These are phyloP conservation scores for Myotis planiceps DNA, from an alignment of 2,797 vertebrate species.

Conservation along the genomic window DNA sequence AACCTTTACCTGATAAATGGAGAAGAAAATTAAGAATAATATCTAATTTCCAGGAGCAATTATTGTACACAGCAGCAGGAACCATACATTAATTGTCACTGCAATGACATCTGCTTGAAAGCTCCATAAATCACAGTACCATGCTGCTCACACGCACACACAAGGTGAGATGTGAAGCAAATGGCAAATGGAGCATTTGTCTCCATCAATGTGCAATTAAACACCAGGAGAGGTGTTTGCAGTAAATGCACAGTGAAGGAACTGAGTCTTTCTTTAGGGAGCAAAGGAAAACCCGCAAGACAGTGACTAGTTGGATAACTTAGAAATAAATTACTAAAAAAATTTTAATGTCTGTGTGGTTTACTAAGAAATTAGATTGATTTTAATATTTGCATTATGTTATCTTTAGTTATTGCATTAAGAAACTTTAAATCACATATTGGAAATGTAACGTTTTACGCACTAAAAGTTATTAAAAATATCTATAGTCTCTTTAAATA, in stretches of 20 bases:
- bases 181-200: slow-evolving; percentile 74
- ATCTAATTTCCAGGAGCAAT: slow-evolving; percentile 87
- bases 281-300: slow-evolving; percentile 61
- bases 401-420: neutral
- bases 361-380: slow-evolving; percentile 18
- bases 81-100: slow-evolving; percentile 84
- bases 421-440: neutral
- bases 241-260: slow-evolving; percentile 46
- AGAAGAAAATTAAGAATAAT: slow-evolving; percentile 88
- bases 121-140: slow-evolving; percentile 85
- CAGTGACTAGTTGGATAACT: slow-evolving; percentile 36
- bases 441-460: slow-evolving; percentile 5
- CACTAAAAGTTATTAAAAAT: slow-evolving; percentile 9
- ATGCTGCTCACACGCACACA: slow-evolving; percentile 52
- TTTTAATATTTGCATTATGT: neutral
- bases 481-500: slow-evolving; percentile 15
- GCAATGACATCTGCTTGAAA: slow-evolving; percentile 81
- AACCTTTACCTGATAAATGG: slow-evolving; percentile 84
- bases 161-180: slow-evolving; percentile 63
- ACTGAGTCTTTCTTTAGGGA: neutral
- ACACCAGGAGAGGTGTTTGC: slow-evolving; percentile 56
- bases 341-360: neutral
- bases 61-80: slow-evolving; percentile 81
- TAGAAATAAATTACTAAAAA: slow-evolving; percentile 37
- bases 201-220: slow-evolving; percentile 74